Base-by-base conservation (phyloP, 2,113 vertebrate species). In the Melanostigma gelatinosum region DNA sequence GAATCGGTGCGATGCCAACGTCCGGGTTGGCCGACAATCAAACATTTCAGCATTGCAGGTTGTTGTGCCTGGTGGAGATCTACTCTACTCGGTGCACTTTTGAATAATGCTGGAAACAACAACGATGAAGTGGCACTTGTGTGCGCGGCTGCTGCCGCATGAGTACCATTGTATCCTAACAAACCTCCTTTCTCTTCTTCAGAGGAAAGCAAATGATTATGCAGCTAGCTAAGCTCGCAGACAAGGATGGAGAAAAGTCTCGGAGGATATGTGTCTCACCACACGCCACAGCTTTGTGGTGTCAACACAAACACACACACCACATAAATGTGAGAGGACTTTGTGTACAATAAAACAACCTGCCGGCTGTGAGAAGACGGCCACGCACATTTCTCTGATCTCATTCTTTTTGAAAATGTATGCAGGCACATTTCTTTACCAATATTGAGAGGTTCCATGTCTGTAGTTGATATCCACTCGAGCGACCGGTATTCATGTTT, bases 171-270 rank as follows among this genome's bases (percentile, higher is more conserved):
- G 81, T 73, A 81, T 83, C 79, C 82, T 66, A 75, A 88, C 84
- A 80, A 85, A 83, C 81, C 58, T 82, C 61, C 68, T 83, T 81
- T 89, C 79, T 69, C 67, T 79, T 77, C 71, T 79, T 85, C 64
- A 72, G 75, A 84, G 84, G 80, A 79, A 88, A 83, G 85, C 83
- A 86, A 85, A 44, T 87, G 75, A 93, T 90, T 87, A 86, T 83
- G 78, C 77, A 83, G 87, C 83, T 85, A 88, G 89, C 87, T 80
- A 71, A 85, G 71, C 78, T 86, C 72, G 79, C 81, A 79, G 88
- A 66, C 80, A 77, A 77, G 77, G 71, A 81, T 80, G 86, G 85
- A 67, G 76, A 66, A 20, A 71, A 72, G 81, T 89, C 89, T 87
- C 91, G 44, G 75, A 84, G 86, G 84, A 85, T 71, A 74, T 64